A percentile compares a stretch with the other conserved stretches of the same genome.
Evolutionary conservation across 2,888 invertebrate species (phyloP).

Genomic region (Anoplius nigerrimus): DNA sequence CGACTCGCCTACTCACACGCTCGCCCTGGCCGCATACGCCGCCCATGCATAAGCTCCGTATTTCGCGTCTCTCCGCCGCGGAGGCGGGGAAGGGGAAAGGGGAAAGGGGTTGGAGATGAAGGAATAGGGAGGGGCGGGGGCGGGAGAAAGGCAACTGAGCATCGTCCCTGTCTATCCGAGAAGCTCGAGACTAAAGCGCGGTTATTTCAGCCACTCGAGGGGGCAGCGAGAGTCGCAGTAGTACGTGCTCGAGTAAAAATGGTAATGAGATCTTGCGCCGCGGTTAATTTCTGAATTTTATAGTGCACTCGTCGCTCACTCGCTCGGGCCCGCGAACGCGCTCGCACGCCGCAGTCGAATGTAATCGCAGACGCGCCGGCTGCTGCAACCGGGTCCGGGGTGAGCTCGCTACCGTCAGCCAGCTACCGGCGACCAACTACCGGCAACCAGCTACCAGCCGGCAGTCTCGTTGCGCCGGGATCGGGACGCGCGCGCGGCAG

Average conservation of each 20-base stretch:
- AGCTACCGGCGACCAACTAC: no score
- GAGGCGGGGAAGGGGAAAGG: not conserved
- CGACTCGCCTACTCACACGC: no score
- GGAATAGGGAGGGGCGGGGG: not conserved
- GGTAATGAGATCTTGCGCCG: constrained; percentile 37
- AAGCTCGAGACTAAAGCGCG: constrained; percentile 25
- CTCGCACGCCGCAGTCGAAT: constrained; percentile 27
- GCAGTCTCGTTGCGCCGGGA: constrained; percentile 1
- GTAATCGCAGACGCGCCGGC: constrained; percentile 27
- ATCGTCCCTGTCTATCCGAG: no score
- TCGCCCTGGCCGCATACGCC: no score
- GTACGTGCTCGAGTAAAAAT: constrained; percentile 23
- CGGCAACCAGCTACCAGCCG: no score
- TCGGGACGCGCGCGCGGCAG: not conserved
- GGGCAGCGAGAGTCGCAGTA: constrained; percentile 1
- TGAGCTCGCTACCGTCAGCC: constrained; percentile 10
- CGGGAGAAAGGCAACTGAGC: constrained; percentile 7
- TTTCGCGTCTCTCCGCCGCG: not conserved
- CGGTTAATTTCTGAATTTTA: constrained; percentile 40
- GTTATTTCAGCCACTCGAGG: constrained; percentile 24
- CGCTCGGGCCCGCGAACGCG: not conserved
- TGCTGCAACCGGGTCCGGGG: constrained; percentile 20
- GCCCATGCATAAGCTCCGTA: no score
- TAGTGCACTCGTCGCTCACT: constrained; percentile 11
- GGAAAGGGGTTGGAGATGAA: not conserved